Evolutionary conservation across 2,888 invertebrate species (phyloP), one percentile per base, ranked within the genome.

Genomic region (Dugesia japonica): DNA sequence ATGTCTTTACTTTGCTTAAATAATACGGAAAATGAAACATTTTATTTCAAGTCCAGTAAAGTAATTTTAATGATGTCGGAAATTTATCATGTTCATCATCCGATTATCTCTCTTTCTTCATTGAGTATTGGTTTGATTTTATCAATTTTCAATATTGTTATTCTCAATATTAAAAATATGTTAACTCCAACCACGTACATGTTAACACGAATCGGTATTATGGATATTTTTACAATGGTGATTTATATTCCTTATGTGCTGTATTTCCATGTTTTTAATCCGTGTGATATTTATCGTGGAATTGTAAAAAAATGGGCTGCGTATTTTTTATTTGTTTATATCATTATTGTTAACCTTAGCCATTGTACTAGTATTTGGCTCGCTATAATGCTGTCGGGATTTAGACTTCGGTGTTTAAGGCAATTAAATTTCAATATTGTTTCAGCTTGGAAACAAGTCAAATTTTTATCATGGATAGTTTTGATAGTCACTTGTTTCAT

Each of bases 271-370:
- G 23, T 72, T 28, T 28, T 72, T 20, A 23, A 27, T n/a, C 72
- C 72, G 7, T 72, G 72, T 23, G 72, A 27, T 72, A 28, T 72
- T n/a, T 72, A 72, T 72, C 72, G 28, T 4, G 72, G 72, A 17
- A 72, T 72, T 27, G 28, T 27, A 4, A 17, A 72, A 28, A 31
- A 13, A 20, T 27, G n/a, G 15, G 72, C 72, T 7, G 72, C 72
- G 15, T 56, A 56, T 56, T 72, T 72, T 72, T n/a, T 72, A n/a
- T 72, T 28, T n/a, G 15, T 27, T 27, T 72, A 72, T 28, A 31
- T 72, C 23, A 28, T 72, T n/a, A n/a, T 27, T 26, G 72, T 72
- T n/a, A 72, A 31, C 26, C 4, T 72, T 1, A 31, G 72, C 28
- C 72, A 72, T 23, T 72, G 72, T 20, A n/a, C 28, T 7, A 28